Conservation (phyloP, 2,113 vertebrate species). For the Passer montanus region DNA sequence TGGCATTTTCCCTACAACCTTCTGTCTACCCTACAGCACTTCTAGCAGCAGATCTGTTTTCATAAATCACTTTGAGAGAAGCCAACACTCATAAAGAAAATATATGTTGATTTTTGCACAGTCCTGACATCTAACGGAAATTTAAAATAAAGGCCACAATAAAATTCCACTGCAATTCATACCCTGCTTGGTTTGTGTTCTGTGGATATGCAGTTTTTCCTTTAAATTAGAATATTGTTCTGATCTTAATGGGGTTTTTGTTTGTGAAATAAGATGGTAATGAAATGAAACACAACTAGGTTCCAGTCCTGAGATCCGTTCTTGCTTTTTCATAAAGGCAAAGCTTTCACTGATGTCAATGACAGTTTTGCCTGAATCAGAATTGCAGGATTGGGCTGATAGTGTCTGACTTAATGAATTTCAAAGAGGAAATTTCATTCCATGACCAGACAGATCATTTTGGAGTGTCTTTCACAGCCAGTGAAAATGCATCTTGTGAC, state of each 20-base stretch:
- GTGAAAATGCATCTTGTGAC: not conserved
- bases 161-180: not conserved
- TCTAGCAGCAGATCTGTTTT: conserved; percentile 41
- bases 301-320: not conserved
- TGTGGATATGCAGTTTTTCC: not conserved
- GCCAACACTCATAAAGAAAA: conserved; percentile 48
- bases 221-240: not conserved
- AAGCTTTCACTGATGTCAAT: conserved; percentile 8
- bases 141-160: conserved; percentile 11
- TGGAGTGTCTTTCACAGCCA: conserved; percentile 1
- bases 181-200: not conserved
- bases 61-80: conserved; percentile 53
- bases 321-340: not conserved
- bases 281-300: conserved; percentile 43
- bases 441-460: conserved; percentile 42
- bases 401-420: conserved; percentile 56
- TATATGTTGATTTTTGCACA: conserved; percentile 46
- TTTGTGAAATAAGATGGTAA: conserved; percentile 45
- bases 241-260: not conserved
- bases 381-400: conserved; percentile 13
- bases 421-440: conserved; percentile 33
- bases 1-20: conserved; percentile 16
- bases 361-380: conserved; percentile 37
- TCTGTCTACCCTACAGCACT: conserved; percentile 39
- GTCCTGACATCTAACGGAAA: conserved; percentile 19